Percentiles rank a stretch among this genome's conserved stretches.
phyloP scores from a whole-genome alignment of 2,888 invertebrate genomes.

The Carterocephalus palaemon region DNA sequence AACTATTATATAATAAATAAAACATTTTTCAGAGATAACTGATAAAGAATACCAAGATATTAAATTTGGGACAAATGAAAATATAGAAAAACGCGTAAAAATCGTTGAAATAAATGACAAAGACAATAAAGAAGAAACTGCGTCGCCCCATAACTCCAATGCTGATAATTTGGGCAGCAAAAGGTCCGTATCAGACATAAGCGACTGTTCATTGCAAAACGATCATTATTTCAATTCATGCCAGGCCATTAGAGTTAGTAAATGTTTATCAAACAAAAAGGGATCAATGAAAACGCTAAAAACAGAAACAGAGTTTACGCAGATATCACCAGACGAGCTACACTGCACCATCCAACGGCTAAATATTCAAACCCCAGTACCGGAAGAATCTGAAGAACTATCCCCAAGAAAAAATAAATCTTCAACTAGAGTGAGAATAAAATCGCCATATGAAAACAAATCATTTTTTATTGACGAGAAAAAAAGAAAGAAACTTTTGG shows the following conservation, averaged over 20 bases:
- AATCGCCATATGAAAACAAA: slow-evolving; percentile 69
- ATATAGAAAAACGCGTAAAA: slow-evolving; percentile 10
- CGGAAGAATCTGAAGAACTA: slow-evolving; percentile 50
- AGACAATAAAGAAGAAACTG: background rate
- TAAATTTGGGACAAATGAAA: slow-evolving; percentile 6
- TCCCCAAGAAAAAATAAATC: slow-evolving; percentile 48
- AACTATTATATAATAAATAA: no score
- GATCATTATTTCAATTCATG: background rate
- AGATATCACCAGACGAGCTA: slow-evolving; percentile 45
- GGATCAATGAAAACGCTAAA: slow-evolving; percentile 5
- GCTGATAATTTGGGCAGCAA: background rate
- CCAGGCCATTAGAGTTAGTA: background rate
- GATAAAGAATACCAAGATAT: slow-evolving; percentile 8
- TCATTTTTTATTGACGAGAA: slow-evolving; percentile 59
- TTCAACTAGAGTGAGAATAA: slow-evolving; percentile 51
- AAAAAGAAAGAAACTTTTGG: slow-evolving; percentile 59
- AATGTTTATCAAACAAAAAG: background rate
- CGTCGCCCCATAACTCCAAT: background rate
- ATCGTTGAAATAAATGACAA: slow-evolving; percentile 22
- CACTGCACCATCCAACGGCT: slow-evolving; percentile 47
- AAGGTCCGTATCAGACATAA: background rate
- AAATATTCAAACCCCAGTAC: slow-evolving; percentile 43
- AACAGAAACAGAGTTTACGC: slow-evolving; percentile 35
- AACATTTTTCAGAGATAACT: slow-evolving; percentile 23
- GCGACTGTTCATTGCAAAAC: background rate